Conservation (phyloP, 2,888 invertebrate species). For the Criorhina ranunculi region DNA sequence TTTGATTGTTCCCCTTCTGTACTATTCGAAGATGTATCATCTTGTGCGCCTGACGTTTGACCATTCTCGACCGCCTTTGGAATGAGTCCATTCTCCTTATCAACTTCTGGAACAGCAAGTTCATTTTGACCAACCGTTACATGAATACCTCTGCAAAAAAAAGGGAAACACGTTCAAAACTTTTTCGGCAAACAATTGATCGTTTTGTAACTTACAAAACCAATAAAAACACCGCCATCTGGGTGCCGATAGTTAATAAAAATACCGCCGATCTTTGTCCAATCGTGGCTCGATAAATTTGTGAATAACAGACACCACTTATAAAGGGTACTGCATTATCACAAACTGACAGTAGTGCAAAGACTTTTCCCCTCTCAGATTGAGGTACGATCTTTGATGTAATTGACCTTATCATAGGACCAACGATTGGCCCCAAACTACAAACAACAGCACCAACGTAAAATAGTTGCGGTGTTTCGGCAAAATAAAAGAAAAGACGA, state of each 20-base stretch:
- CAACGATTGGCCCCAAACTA: constrained; percentile 91
- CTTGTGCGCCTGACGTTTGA: background rate
- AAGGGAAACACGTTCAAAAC: background rate
- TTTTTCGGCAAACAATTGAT: background rate
- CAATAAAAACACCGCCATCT: constrained; percentile 88
- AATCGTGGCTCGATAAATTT: constrained; percentile 89
- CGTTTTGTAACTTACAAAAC: constrained; percentile 86
- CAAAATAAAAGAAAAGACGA: constrained; percentile 88
- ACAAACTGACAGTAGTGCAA: constrained; percentile 91
- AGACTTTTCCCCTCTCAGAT: constrained; percentile 91
- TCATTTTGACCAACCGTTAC: constrained; percentile 80
- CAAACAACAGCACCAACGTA: constrained; percentile 91
- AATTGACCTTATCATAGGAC: constrained; percentile 92
- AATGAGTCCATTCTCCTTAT: constrained; percentile 80
- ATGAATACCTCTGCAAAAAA: constrained; percentile 82
- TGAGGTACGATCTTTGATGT: constrained; percentile 91
- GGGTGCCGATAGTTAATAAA: constrained; percentile 90
- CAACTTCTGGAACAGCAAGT: constrained; percentile 81
- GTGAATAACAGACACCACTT: constrained; percentile 90
- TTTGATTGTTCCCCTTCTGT: background rate
- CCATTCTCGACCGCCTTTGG: constrained; percentile 19
- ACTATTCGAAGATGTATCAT: constrained; percentile 9
- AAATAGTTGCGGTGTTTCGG: constrained; percentile 86
- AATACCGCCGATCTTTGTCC: constrained; percentile 87
- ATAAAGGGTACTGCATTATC: constrained; percentile 92